These are phyloP conservation scores for Lepidocyrtoides sp. DNA, from an alignment of 2,888 invertebrate species.

Conservation along the genomic window DNA sequence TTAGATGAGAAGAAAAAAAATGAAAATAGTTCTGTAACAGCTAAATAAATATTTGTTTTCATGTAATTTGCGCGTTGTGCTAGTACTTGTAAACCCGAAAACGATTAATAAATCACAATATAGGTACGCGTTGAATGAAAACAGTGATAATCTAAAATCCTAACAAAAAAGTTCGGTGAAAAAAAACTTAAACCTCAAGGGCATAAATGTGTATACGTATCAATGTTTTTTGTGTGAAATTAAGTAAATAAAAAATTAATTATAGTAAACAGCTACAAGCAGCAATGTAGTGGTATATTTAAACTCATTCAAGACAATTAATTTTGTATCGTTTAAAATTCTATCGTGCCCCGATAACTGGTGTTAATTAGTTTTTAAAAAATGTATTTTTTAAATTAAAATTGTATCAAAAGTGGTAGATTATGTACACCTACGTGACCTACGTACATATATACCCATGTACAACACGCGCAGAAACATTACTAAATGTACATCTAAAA, in stretches of 20 bases:
- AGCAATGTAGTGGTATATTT: too few relatives aligned
- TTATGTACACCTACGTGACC: too few relatives aligned
- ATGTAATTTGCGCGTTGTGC: neutral
- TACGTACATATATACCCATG: neutral
- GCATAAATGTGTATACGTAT: too few relatives aligned
- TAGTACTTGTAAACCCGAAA: neutral
- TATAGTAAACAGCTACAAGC: neutral
- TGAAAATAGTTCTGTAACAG: neutral
- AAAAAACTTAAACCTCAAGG: neutral
- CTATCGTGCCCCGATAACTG: too few relatives aligned
- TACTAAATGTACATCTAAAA: neutral
- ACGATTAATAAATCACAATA: neutral
- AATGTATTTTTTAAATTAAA: too few relatives aligned
- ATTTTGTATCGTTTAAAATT: too few relatives aligned
- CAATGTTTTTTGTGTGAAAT: neutral
- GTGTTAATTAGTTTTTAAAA: too few relatives aligned
- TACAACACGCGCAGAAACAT: neutral
- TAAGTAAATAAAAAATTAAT: neutral
- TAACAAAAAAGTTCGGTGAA: neutral
- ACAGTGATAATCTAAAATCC: neutral
- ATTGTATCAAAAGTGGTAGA: too few relatives aligned
- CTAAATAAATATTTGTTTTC: neutral
- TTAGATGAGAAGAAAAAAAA: too few relatives aligned
- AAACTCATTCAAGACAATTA: too few relatives aligned
- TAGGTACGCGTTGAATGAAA: neutral